These are phyloP conservation scores for Falco punctatus DNA, from an alignment of 2,113 vertebrate genomes.

Conservation along the genomic window DNA sequence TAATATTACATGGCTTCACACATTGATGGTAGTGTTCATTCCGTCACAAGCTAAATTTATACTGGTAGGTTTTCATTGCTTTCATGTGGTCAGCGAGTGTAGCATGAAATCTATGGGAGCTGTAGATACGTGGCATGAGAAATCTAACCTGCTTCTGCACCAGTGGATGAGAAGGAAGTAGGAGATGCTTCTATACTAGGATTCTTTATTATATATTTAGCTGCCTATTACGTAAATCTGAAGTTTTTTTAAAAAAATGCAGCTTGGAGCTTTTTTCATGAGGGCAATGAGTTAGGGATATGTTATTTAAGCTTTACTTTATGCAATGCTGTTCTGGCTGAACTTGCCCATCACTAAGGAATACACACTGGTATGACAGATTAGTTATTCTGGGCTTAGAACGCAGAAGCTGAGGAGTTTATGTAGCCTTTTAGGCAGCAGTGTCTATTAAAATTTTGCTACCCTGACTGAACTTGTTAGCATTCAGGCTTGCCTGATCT, in stretches of 20 bases:
- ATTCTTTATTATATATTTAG: not conserved
- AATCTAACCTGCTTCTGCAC: not conserved
- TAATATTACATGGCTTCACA: not conserved
- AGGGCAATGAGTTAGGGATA: not conserved
- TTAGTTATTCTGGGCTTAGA: not conserved
- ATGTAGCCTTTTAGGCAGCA: not conserved
- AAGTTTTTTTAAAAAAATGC: not conserved
- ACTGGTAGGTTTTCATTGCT: not conserved
- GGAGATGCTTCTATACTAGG: not conserved
- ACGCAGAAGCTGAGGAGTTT: not conserved
- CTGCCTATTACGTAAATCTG: not conserved
- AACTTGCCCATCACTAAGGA: not conserved
- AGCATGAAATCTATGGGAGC: not conserved
- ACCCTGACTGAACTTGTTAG: not conserved
- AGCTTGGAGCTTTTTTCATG: not conserved
- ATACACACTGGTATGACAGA: not conserved
- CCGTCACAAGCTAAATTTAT: not conserved
- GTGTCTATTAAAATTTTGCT: not conserved
- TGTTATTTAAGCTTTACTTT: not conserved
- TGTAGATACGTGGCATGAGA: not conserved
- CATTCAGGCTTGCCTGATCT: not conserved
- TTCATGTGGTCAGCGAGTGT: not conserved
- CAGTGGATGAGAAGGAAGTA: not conserved
- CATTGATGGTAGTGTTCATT: not conserved
- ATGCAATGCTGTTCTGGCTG: not conserved